Evolutionary conservation across 2,888 invertebrate species (phyloP), one percentile per base, ranked within the genome.

Genomic region (Agelastica alni): DNA sequence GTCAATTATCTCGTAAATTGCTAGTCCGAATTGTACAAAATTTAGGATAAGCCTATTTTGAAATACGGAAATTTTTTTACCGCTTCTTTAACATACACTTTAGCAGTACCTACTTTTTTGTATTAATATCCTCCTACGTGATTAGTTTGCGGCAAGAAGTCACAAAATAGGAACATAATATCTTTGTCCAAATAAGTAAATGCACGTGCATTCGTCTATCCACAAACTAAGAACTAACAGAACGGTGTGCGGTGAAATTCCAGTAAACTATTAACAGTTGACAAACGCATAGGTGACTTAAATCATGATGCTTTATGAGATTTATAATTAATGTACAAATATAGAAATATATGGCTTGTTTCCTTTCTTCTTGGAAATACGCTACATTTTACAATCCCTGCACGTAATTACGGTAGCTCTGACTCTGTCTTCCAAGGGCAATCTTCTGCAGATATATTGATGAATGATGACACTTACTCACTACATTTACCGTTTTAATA

Each of bases 261-360:
- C 67, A 64, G 69, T 69, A 69, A 71, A 66, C 70, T 68, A 67
- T 66, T 65, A 62, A 64, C 58, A 62, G 66, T 66, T 60, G 62
- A 66, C 64, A 56, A 64, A 62, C 60, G 60, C 64, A 64, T 61
- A 60, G 62, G 53, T 58, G 60, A 53, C 62, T 67, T 68, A 67
- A 68, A 70, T 68, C 68, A 70, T 65, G 68, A 65, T 69, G 59
- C 63, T 70, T 70, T 70, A 70, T 70, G 70, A 66, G 69, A 67
- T 68, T 69, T 70, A 69, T 70, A 70, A 70, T 70, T 70, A 70
- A 69, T 67, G 67, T 66, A 68, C 69, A 69, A 66, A 69, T 69
- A 69, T 63, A 67, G 69, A 66, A 60, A 63, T 52, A 57, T 60
- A 63, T 63, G 58, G 61, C 61, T 61, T 53, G 70, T 68, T 70